phyloP scores from a whole-genome alignment of 1,140 invertebrate genomes.

The Zaprionus gabonicus region DNA sequence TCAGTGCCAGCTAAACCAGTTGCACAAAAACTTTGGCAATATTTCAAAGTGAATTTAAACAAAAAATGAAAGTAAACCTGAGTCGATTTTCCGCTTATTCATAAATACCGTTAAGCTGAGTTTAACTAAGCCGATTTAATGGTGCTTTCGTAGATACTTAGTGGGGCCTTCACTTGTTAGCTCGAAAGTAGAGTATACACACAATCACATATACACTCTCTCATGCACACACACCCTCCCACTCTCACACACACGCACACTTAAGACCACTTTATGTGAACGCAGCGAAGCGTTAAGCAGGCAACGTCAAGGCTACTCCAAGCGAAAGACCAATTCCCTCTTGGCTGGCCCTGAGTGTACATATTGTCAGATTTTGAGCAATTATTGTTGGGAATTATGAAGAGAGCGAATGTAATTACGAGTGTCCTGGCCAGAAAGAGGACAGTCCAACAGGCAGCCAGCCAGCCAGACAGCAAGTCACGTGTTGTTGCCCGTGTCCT shows the following conservation, averaged over 20 bases:
- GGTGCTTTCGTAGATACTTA: neutral
- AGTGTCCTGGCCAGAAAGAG: neutral
- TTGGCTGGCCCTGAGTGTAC: conserved; percentile 20
- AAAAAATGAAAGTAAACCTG: neutral
- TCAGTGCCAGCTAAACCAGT: neutral
- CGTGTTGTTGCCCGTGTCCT: conserved; percentile 46
- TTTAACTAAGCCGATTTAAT: conserved; percentile 16
- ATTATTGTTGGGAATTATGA: conserved; percentile 73
- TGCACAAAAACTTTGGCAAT: neutral
- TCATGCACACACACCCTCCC: neutral
- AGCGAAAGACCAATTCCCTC: conserved; percentile 2
- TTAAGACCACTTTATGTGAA: conserved; percentile 34
- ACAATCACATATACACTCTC: neutral
- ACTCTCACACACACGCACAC: neutral
- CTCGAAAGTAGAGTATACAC: neutral
- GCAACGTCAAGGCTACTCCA: conserved; percentile 30
- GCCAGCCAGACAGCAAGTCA: conserved; percentile 37
- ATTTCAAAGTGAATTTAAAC: conserved; percentile 1
- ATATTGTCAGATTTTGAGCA: conserved; percentile 55
- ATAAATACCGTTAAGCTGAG: neutral
- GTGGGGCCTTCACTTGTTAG: conserved; percentile 12
- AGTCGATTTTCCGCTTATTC: neutral
- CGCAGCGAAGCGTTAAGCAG: conserved; percentile 64
- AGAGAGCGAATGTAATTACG: conserved; percentile 14
- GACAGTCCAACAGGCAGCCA: neutral